Base-by-base conservation (phyloP, 2,797 vertebrate genomes). In the Esox lucius region DNA sequence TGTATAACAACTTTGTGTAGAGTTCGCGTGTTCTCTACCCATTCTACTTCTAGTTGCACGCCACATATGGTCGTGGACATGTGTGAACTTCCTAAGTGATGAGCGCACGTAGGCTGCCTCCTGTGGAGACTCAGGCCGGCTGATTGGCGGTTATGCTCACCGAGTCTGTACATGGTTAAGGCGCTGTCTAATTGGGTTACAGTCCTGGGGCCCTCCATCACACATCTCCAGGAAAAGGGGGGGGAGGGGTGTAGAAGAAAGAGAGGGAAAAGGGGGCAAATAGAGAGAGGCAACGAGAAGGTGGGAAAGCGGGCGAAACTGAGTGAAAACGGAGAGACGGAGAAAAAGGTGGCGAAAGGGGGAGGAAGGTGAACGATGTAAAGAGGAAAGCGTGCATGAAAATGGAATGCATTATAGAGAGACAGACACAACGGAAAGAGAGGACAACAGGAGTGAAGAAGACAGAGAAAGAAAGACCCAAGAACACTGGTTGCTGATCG, bases 281-380 rank as follows among this genome's bases (percentile, higher is more conserved):
- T 51, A 39, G 31, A 22, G 70, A 35, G 31, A 22, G 28, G 33
- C 49, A 56, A 53, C 35, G n/a, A 59, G 70, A 56, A 17, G n/a
- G 49, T n/a, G 31, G 31, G 11, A 56, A 31, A 71, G 19, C 22
- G 35, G 35, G 19, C 1, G 1, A 8, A 12, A 46, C 26, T 31
- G 26, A 31, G 3, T 42, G 46, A 16, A 24, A 7, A 12, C 1
- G 39, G 28, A 17, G 31, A 68, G 33, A 68, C 6, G 33, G 69
- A 71, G 70, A 16, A 31, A n/a, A 31, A 70, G 48, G 51, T 48
- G 70, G 69, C 53, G 68, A 70, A 49, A 53, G 24, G 51, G 68
- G 51, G 48, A 70, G 48, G 69, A 70, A 48, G 48, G 69, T 28
- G 24, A 70, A 26, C 49, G 11, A 31, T 46, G 28, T 46, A 51